These are phyloP conservation scores for Botia kubotai DNA, from an alignment of 2,797 vertebrate species.

Conservation along the genomic window DNA sequence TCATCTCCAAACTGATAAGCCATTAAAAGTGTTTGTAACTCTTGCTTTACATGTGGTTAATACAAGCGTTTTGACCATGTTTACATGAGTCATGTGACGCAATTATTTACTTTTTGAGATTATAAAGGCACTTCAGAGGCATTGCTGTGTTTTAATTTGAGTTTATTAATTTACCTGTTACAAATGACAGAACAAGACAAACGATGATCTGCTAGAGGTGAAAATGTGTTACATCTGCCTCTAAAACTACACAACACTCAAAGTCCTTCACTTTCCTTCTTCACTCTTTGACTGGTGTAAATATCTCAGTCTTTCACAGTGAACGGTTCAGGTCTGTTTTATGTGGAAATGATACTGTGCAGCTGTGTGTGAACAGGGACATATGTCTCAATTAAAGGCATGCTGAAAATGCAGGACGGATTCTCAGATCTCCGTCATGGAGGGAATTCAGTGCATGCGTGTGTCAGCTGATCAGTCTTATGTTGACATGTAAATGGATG, in stretches of 20 bases:
- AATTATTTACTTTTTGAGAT: too few species aligned
- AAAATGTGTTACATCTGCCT: background rate
- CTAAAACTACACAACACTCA: background rate
- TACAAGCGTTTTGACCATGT: background rate
- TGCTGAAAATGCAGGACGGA: conserved; percentile 34
- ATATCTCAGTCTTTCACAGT: background rate
- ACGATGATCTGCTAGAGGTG: background rate
- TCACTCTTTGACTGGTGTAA: background rate
- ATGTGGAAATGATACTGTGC: conserved; percentile 47
- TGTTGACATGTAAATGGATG: conserved; percentile 4
- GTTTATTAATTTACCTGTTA: too few species aligned
- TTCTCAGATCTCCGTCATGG: conserved; percentile 27
- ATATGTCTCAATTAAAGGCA: conserved; percentile 19
- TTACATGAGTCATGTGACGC: too few species aligned
- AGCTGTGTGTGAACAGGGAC: background rate
- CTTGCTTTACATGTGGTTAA: background rate
- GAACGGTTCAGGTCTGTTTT: conserved; percentile 25
- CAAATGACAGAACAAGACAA: background rate
- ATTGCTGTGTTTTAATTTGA: too few species aligned
- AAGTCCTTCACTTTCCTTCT: background rate
- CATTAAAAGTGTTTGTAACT: background rate
- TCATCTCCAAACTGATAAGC: background rate
- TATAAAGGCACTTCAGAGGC: too few species aligned
- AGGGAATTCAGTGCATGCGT: conserved; percentile 52
- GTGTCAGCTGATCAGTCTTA: conserved; percentile 32